Conservation (phyloP, 2,888 invertebrate genomes). For the Cantharis nigra region DNA sequence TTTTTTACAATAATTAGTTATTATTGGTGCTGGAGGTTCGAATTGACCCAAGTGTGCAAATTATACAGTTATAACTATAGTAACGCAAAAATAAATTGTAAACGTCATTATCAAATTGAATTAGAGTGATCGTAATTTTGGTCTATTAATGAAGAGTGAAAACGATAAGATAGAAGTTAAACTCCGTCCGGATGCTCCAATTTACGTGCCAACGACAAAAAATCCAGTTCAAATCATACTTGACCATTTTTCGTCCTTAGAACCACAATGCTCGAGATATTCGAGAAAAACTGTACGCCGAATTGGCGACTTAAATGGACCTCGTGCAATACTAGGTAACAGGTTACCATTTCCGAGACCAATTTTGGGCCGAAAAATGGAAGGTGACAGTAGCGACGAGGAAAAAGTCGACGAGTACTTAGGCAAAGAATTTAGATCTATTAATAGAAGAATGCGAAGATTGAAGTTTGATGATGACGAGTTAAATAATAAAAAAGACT, state of each 20-base stretch:
- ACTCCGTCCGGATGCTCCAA: constrained; percentile 44
- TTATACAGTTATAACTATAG: not conserved
- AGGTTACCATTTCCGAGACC: constrained; percentile 41
- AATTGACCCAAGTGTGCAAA: not conserved
- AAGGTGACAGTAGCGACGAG: constrained; percentile 19
- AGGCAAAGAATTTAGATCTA: constrained; percentile 40
- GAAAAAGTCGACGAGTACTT: constrained; percentile 33
- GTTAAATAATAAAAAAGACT: constrained; percentile 31
- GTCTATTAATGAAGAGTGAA: constrained; percentile 28
- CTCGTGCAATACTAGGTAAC: constrained; percentile 27
- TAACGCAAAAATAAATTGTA: constrained; percentile 5
- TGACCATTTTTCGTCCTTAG: constrained; percentile 23
- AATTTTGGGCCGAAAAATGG: constrained; percentile 43
- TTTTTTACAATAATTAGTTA: no score
- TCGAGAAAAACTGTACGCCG: constrained; percentile 40
- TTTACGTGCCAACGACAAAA: constrained; percentile 39
- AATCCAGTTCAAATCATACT: constrained; percentile 29
- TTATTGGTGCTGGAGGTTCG: not conserved
- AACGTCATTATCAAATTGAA: constrained; percentile 22
- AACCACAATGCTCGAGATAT: constrained; percentile 43
- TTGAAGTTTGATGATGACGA: constrained; percentile 39
- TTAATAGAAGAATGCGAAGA: constrained; percentile 39
- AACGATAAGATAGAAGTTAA: constrained; percentile 32
- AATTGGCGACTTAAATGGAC: constrained; percentile 26
- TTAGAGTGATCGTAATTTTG: not conserved